Conservation (phyloP, 2,888 invertebrate species). For the Cryptus viduatorius region DNA sequence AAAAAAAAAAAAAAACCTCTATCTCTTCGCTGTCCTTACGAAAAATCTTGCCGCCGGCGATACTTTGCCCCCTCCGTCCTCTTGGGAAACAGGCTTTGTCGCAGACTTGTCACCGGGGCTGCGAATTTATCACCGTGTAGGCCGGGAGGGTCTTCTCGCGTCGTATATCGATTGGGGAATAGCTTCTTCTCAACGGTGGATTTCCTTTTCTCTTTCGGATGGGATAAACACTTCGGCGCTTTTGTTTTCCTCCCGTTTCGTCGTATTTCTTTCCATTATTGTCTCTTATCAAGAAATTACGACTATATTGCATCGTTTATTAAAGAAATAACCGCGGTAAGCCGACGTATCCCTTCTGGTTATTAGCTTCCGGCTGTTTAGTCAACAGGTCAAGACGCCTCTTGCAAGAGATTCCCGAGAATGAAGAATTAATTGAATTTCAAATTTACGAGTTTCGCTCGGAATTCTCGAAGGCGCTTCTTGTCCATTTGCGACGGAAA, state of each 20-base stretch:
- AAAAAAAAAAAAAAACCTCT: conserved; percentile 33
- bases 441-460: conserved; percentile 39
- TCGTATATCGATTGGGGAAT: conserved; percentile 46
- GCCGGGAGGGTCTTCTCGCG: neutral
- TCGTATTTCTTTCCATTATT: conserved; percentile 15
- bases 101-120: conserved; percentile 53
- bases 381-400: conserved; percentile 27
- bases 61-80: conserved; percentile 7
- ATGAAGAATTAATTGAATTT: conserved; percentile 38
- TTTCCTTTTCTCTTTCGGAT: conserved; percentile 28
- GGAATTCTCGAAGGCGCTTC: neutral
- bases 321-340: neutral
- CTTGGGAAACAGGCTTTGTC: conserved; percentile 57
- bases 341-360: neutral
- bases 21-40: neutral
- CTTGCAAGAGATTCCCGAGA: neutral
- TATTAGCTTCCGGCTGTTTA: neutral
- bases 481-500: neutral
- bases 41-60: conserved; percentile 43
- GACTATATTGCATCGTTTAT: neutral
- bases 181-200: conserved; percentile 14
- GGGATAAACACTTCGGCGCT: conserved; percentile 50
- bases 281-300: neutral
- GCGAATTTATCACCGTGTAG: conserved; percentile 59
- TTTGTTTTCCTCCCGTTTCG: neutral